Base-by-base conservation (phyloP, 2,113 vertebrate genomes). In the Campylomormyrus numenius region DNA sequence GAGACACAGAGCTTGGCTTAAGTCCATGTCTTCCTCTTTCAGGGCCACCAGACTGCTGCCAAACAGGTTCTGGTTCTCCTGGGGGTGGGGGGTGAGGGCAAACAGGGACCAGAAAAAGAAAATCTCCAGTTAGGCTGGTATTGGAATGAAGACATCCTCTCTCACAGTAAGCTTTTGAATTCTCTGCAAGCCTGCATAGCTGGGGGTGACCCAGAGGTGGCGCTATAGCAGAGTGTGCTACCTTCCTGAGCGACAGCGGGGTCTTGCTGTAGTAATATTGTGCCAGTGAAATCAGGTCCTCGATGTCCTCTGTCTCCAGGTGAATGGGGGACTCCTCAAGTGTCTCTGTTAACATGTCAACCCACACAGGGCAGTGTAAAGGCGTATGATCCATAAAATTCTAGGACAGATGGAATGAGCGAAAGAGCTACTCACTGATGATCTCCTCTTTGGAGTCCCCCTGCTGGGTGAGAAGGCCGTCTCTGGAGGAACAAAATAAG, bases 251-350 rank as follows among this genome's bases (percentile, higher is more conserved):
- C 1, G 98, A 99, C 94, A 97, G 93, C 19, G 98, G 98, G 35
- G 98, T 99, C 96, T 97, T 99, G 95, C 97, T 98, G 96, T 97
- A 97, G 93, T 99, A 99, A 95, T 99, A 98, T 85, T 99, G 98
- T 27, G 98, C 98, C 95, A 99, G 92, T 91, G 97, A 97, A 93
- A 99, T 98, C 90, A 99, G 95, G 93, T 99, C 98, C 92, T 99
- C 98, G 93, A 97, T 96, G 92, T 99, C 98, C 90, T 98, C 97
- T 11, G 95, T 85, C 90, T 99, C 97, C 21, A 99, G 95, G 91
- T 96, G 97, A 91, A 96, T 94, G 88, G 98, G 98, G 70, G 97
- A 98, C 1, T 92, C 95, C 94, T 98, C 96, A 91, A 99, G 96
- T 91, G 96, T 97, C 92, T 97, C 98, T 99, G 91, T 91, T 87